These are phyloP conservation scores for Meandrusa payeni DNA, from an alignment of 2,888 invertebrate species.

Conservation along the genomic window DNA sequence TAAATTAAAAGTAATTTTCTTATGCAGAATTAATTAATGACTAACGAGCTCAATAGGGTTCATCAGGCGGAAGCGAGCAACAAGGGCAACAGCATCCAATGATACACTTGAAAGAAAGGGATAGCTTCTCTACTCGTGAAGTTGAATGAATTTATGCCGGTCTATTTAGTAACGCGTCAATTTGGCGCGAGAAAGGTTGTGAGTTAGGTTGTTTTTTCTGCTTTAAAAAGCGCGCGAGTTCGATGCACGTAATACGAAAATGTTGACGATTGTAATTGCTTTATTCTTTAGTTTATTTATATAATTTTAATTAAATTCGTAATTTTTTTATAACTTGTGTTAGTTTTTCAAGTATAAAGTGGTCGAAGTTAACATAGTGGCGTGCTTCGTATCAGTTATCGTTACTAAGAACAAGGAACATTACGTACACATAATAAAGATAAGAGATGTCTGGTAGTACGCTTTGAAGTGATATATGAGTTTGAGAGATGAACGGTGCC, in stretches of 20 bases:
- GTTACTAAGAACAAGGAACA: slow-evolving; percentile 32
- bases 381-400: slow-evolving; percentile 28
- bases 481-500: slow-evolving; percentile 49
- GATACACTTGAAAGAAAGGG: slow-evolving; percentile 38
- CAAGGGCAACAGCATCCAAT: slow-evolving; percentile 37
- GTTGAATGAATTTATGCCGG: slow-evolving; percentile 80
- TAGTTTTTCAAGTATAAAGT: slow-evolving; percentile 8
- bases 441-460: slow-evolving; percentile 56
- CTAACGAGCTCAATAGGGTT: slow-evolving; percentile 80
- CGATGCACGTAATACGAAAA: slow-evolving; percentile 33
- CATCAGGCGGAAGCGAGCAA: slow-evolving; percentile 74
- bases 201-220: slow-evolving; percentile 36
- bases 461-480: slow-evolving; percentile 58
- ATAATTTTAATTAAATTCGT: slow-evolving; percentile 1
- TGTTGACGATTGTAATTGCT: slow-evolving; percentile 22
- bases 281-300: slow-evolving; percentile 7
- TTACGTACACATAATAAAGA: slow-evolving; percentile 49
- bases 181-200: slow-evolving; percentile 75
- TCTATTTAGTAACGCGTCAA: slow-evolving; percentile 78
- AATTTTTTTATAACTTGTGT: not conserved
- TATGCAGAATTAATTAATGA: slow-evolving; percentile 81
- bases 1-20: slow-evolving; percentile 80
- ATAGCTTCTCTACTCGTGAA: slow-evolving; percentile 51
- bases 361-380: slow-evolving; percentile 18
- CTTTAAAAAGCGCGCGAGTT: slow-evolving; percentile 57